Conservation (phyloP, 1,140 invertebrate genomes). For the Papilio glaucus region DNA sequence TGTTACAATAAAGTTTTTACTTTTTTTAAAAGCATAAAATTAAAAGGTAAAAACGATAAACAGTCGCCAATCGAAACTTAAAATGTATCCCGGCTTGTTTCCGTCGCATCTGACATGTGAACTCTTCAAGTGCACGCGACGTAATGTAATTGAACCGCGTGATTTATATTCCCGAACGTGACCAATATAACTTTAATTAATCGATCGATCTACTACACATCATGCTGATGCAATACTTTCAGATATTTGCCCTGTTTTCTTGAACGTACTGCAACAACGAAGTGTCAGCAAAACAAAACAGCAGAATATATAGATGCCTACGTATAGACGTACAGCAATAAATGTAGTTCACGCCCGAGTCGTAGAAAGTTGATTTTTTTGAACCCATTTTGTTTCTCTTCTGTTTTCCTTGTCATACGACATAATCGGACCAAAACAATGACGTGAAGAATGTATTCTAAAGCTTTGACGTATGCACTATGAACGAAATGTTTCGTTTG, state of each 20-base stretch:
- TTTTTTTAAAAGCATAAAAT: not conserved
- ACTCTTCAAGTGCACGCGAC: not conserved
- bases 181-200: conserved; percentile 6
- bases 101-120: not conserved
- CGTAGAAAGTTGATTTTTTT: too few species aligned
- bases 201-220: not conserved
- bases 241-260: not conserved
- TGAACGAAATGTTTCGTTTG: too few species aligned
- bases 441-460: too few species aligned
- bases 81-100: not conserved
- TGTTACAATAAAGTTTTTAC: too few species aligned
- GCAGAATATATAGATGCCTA: too few species aligned
- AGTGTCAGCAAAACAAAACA: not conserved
- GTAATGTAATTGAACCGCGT: conserved; percentile 1
- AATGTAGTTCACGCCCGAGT: too few species aligned
- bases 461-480: too few species aligned
- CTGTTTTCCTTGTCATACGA: too few species aligned
- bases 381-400: too few species aligned
- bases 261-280: not conserved
- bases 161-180: conserved; percentile 1
- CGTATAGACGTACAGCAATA: too few species aligned
- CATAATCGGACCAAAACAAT: too few species aligned
- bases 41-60: not conserved
- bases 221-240: not conserved
- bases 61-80: not conserved